Evolutionary conservation across 37 sponge, comb jelly and placozoan genomes (phyloP).

Genomic region (Spongilla lacustris): DNA sequence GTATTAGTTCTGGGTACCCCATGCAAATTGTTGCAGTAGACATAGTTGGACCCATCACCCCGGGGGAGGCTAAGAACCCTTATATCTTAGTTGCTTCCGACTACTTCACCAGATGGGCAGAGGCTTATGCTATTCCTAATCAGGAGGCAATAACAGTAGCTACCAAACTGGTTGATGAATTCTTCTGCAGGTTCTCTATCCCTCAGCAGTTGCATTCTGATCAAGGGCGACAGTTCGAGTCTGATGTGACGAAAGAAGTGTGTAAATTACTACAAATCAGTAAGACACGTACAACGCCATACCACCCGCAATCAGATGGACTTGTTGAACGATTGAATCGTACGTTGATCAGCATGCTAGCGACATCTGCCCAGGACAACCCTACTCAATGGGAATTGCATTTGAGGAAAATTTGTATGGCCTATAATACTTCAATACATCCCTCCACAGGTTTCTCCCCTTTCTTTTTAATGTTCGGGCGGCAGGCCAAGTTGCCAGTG

Average conservation of each 20-base stretch:
- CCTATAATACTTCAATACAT: slow-evolving; percentile 25
- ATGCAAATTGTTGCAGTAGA: slow-evolving; percentile 33
- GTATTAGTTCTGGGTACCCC: not conserved
- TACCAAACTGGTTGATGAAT: slow-evolving; percentile 1
- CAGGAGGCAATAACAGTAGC: slow-evolving; percentile 19
- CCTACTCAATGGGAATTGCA: slow-evolving; percentile 26
- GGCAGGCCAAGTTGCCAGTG: slow-evolving; percentile 28
- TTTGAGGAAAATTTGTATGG: slow-evolving; percentile 8
- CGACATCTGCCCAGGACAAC: not conserved
- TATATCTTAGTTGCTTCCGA: slow-evolving; percentile 20
- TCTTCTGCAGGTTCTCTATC: no score
- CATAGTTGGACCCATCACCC: slow-evolving; percentile 18
- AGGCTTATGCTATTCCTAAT: slow-evolving; percentile 37
- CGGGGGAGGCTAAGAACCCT: not conserved
- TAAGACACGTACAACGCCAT: no score
- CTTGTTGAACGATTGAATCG: no score
- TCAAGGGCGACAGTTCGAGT: no score
- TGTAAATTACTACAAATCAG: no score
- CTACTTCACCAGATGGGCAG: slow-evolving; percentile 32
- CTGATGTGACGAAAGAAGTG: no score
- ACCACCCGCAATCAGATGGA: not conserved
- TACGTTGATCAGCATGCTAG: no score
- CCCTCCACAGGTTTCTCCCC: slow-evolving; percentile 29
- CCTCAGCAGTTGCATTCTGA: no score
- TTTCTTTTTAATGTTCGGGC: slow-evolving; percentile 35